Base-by-base conservation (phyloP, 2,113 vertebrate species). In the Ptilonorhynchus violaceus region DNA sequence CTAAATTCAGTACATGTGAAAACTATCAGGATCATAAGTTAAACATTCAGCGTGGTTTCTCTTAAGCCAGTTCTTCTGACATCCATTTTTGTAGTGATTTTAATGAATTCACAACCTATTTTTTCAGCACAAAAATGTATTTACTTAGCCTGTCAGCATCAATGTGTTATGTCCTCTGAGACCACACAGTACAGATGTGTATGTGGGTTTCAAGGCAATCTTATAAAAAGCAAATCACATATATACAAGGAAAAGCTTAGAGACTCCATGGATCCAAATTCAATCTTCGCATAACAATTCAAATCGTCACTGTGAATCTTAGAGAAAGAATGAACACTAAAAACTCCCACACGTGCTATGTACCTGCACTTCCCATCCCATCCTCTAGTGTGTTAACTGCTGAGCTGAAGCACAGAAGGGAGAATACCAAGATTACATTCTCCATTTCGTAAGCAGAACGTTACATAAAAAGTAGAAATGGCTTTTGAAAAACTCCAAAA, bases 271-370 rank as follows among this genome's bases (percentile, higher is more conserved):
- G 27, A 73, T 55, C 39, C 12, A 50, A 46, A 82, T 70, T 70
- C 55, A 91, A 69, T 37, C 14, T 56, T 13, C 28, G 58, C 14
- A 35, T 20, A 50, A 18, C 23, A 81, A 41, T 62, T 58, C 6
- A 89, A 91, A 77, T 52, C 20, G 4, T 91, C 0, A 0, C 4
- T 63, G 25, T 50, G n/a, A 58, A 59, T 80, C 22, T 67, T 80
- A 67, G 37, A 64, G 39, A 16, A 76, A 60, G 58, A 87, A 84
- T n/a, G 9, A 87, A 16, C 33, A 50, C 4, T 46, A 30, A 28
- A 17, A 42, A 0, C 2, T 15, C 2, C 1, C 19, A 9, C 10
- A 6, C 1, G 6, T 7, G 10, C 7, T 13, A 20, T 2, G 5
- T 37, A 49, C 7, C 9, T 69, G 7, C 5, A 15, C 31, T 64